These are phyloP conservation scores for Ondatra zibethicus DNA, from an alignment of 2,113 vertebrate genomes.

Conservation along the genomic window DNA sequence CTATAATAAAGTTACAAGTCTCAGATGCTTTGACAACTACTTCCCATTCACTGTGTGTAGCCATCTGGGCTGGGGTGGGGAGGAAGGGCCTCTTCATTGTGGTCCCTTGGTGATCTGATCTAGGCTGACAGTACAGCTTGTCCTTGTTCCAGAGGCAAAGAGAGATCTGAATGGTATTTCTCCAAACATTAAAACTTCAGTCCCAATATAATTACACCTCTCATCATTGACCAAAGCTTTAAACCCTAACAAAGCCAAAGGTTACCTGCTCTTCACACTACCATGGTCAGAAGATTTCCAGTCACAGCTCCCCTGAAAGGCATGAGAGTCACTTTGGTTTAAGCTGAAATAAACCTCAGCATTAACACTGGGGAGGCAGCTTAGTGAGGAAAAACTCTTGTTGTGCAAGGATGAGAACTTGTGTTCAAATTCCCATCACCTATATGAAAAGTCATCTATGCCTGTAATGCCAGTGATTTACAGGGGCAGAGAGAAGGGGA, in stretches of 20 bases:
- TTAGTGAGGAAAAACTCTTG: background rate
- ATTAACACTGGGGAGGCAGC: background rate
- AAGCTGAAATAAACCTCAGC: background rate
- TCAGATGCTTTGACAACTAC: background rate
- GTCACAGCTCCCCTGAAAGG: background rate
- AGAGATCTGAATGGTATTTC: background rate
- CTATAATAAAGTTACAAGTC: slow-evolving; percentile 9
- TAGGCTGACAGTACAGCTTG: background rate
- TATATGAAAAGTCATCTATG: background rate
- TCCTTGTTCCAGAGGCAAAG: background rate
- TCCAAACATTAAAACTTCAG: background rate
- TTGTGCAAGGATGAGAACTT: background rate
- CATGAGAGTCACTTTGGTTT: background rate
- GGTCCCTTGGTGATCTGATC: background rate
- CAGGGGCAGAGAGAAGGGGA: background rate
- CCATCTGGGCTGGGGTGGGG: background rate
- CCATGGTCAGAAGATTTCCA: background rate
- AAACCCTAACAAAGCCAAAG: background rate
- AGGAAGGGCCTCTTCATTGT: background rate
- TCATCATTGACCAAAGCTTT: background rate
- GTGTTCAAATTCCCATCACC: background rate
- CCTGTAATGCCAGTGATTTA: background rate
- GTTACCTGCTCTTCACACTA: background rate
- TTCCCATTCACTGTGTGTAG: background rate
- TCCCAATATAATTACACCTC: background rate